phyloP scores from a whole-genome alignment of 2,113 vertebrate genomes.

The Grus americana region DNA sequence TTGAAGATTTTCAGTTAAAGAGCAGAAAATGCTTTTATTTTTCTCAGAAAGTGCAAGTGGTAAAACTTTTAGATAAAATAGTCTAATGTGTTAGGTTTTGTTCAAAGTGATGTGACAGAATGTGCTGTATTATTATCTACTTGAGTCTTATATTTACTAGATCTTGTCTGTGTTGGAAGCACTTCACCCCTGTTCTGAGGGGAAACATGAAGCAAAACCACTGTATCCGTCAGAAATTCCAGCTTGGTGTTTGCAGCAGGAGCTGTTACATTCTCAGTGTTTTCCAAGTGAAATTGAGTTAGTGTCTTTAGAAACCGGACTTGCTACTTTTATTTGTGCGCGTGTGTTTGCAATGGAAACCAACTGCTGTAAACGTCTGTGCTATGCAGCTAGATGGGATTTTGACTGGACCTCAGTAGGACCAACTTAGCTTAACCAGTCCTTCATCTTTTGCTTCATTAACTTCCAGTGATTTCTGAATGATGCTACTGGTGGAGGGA shows the following conservation, averaged over 20 bases:
- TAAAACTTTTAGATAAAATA: neutral
- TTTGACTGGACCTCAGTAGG: neutral
- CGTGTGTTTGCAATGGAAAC: neutral
- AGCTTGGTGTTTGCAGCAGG: neutral
- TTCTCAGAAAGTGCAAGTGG: neutral
- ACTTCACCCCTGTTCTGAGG: neutral
- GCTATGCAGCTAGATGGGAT: neutral
- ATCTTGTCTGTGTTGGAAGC: neutral
- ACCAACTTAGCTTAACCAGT: neutral
- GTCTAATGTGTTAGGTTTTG: neutral
- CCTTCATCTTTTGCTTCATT: neutral
- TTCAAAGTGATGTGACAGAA: neutral
- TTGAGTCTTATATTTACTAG: neutral
- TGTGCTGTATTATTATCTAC: neutral
- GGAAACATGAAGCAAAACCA: neutral
- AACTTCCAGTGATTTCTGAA: neutral
- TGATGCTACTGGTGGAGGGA: neutral
- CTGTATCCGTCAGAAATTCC: neutral
- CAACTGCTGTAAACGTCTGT: neutral
- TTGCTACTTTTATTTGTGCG: neutral
- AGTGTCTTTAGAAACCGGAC: neutral
- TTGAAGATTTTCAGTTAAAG: neutral
- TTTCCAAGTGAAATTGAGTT: neutral
- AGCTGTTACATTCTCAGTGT: neutral
- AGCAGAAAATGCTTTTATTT: neutral